Evolutionary conservation across 1,140 invertebrate genomes (phyloP).

Genomic region (Platorchestia sp.): DNA sequence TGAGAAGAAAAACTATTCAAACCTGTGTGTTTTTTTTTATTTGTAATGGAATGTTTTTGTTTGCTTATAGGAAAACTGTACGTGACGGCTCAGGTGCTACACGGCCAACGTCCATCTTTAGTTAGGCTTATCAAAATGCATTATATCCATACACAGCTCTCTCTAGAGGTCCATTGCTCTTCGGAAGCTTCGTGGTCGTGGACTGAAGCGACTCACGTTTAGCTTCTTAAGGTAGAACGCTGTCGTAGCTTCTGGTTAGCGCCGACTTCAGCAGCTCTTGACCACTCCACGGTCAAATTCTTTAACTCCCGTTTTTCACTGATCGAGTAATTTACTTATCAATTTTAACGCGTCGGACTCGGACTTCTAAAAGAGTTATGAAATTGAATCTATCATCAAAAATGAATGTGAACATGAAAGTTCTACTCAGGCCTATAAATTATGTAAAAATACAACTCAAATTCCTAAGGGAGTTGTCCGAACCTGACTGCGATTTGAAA

Average conservation of each 20-base stretch:
- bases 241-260: not conserved
- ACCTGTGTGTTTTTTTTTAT: too few relatives aligned
- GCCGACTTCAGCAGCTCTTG: not conserved
- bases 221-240: not conserved
- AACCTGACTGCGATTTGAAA: not conserved
- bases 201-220: not conserved
- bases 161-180: not conserved
- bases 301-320: not conserved
- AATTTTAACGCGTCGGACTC: too few relatives aligned
- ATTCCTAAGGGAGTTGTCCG: not conserved
- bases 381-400: not conserved
- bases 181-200: not conserved
- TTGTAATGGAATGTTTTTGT: not conserved
- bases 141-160: not conserved
- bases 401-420: too few relatives aligned
- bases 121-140: not conserved
- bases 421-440: not conserved
- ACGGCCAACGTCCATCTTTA: not conserved
- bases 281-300: not conserved
- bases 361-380: not conserved
- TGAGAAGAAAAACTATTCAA: too few relatives aligned
- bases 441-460: too few relatives aligned
- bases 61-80: not conserved
- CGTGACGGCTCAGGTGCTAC: not conserved
- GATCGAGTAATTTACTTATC: not conserved